Percentiles rank a stretch among this genome's conserved stretches.
Evolutionary conservation across 2,888 invertebrate genomes (phyloP).

Genomic region (Orthosia cruda): DNA sequence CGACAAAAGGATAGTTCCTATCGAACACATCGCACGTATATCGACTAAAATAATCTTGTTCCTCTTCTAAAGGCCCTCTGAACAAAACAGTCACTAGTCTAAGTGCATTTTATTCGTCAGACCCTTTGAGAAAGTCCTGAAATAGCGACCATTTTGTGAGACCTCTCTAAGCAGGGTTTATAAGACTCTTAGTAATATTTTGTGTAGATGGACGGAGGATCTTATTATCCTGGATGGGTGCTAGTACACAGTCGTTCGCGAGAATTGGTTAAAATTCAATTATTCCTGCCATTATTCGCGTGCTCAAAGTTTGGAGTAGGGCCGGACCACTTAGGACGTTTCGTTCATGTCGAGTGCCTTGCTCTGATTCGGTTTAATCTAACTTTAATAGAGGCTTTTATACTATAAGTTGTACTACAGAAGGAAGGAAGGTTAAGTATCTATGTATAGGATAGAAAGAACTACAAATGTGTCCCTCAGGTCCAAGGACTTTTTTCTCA

Average conservation of each 20-base stretch:
- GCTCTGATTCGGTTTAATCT: constrained; percentile 78
- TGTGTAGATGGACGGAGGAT: constrained; percentile 52
- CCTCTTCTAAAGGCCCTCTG: constrained; percentile 78
- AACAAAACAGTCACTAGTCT: constrained; percentile 80
- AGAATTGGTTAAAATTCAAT: constrained; percentile 87
- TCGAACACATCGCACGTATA: constrained; percentile 72
- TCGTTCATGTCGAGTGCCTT: constrained; percentile 73
- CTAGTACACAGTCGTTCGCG: constrained; percentile 75
- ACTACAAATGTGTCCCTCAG: not conserved
- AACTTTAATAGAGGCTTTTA: constrained; percentile 77
- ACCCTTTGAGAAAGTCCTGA: constrained; percentile 79
- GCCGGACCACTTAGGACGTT: constrained; percentile 78
- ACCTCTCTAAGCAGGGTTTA: constrained; percentile 53
- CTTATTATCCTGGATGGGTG: constrained; percentile 65
- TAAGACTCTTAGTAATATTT: constrained; percentile 45
- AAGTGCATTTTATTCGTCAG: constrained; percentile 86
- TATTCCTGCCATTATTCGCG: constrained; percentile 85
- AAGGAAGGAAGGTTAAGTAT: constrained; percentile 45
- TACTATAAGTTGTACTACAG: constrained; percentile 55
- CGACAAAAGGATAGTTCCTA: constrained; percentile 57
- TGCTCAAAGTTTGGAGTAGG: constrained; percentile 78
- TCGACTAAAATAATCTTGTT: constrained; percentile 82
- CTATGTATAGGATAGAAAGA: constrained; percentile 11
- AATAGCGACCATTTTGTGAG: constrained; percentile 67
- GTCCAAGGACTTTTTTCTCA: not conserved